Percentiles rank a stretch among this genome's conserved stretches.
phyloP scores from a whole-genome alignment of 1,140 invertebrate species.

The Chrysoperla carnea region DNA sequence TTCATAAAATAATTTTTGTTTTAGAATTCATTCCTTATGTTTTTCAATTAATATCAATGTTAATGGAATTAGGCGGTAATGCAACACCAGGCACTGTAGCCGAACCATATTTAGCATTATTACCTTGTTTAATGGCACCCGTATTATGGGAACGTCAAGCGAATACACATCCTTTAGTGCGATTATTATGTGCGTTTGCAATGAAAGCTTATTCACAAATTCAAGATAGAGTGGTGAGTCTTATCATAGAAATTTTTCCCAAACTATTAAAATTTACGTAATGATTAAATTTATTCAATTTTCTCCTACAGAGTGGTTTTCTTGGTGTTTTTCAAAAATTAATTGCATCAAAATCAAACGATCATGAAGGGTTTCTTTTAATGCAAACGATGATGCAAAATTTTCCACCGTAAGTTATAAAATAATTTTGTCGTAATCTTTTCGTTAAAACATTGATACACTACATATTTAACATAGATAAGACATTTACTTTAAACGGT shows the following conservation, averaged over 20 bases:
- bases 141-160: conserved; percentile 81
- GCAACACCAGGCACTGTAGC: conserved; percentile 33
- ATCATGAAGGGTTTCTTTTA: conserved; percentile 90
- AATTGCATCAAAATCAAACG: conserved; percentile 86
- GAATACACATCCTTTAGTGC: conserved; percentile 80
- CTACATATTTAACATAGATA: no score
- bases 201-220: conserved; percentile 55
- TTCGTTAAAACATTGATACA: not conserved
- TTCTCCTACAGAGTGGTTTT: conserved; percentile 51
- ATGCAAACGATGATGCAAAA: conserved; percentile 70
- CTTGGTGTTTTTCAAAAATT: conserved; percentile 93
- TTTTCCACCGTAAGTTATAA: conserved; percentile 35
- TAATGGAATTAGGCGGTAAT: conserved; percentile 53
- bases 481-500: no score
- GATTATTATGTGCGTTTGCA: conserved; percentile 75
- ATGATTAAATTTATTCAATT: conserved; percentile 1
- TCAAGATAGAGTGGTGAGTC: conserved; percentile 46
- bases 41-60: conserved; percentile 86
- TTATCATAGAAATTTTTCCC: conserved; percentile 1
- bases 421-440: not conserved
- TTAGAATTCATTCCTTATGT: conserved; percentile 94
- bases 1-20: conserved; percentile 13
- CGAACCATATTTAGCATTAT: conserved; percentile 73
- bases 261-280: no score
- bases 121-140: conserved; percentile 74